Percentiles rank a stretch among this genome's conserved stretches.
Evolutionary conservation across 2,888 invertebrate genomes (phyloP).

Genomic region (Lasioglossum morio): DNA sequence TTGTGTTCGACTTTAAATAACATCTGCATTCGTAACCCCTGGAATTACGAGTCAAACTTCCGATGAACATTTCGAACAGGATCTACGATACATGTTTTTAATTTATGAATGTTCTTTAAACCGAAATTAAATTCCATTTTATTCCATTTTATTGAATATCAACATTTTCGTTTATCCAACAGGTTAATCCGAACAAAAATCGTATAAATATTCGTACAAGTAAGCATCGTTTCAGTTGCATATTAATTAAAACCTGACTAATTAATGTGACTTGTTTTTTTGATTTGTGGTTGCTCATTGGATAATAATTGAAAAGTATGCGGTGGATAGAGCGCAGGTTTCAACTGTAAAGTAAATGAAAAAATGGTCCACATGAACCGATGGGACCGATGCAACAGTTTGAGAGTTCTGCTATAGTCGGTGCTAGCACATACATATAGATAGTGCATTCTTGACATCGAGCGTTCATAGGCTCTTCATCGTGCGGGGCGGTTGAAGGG

Average conservation of each 20-base stretch:
- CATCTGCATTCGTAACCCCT: no score
- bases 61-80: no score
- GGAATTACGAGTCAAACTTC: no score
- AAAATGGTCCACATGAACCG: neutral
- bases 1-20: no score
- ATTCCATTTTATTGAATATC: no score
- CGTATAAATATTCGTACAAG: no score
- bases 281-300: neutral
- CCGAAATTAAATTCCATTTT: no score
- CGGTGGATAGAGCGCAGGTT: neutral
- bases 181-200: no score
- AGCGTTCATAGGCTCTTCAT: slow-evolving; percentile 41
- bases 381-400: slow-evolving; percentile 9
- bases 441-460: slow-evolving; percentile 6
- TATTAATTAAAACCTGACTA: neutral
- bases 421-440: neutral
- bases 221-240: neutral
- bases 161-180: no score
- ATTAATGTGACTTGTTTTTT: neutral
- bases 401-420: neutral
- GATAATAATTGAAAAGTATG: neutral
- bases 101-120: no score
- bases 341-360: neutral
- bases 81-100: no score
- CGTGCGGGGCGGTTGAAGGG: slow-evolving; percentile 18